A percentile compares a stretch with the other conserved stretches of the same genome.
Evolutionary conservation across 2,113 vertebrate species (phyloP).

Genomic region (Cacatua alba): DNA sequence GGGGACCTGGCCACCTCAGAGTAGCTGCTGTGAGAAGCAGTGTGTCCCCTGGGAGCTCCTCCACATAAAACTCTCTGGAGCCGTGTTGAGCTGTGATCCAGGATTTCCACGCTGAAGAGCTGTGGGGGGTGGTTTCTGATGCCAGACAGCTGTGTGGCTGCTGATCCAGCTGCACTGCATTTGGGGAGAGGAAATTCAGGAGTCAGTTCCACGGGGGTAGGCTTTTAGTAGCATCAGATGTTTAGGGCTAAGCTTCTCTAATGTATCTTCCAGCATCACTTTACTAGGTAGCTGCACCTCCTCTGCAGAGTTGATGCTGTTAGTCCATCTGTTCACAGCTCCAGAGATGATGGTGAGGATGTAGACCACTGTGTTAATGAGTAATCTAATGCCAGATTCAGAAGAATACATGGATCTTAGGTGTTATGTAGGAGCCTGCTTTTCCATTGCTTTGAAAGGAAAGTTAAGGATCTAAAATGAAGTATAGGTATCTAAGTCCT

Average conservation of each 20-base stretch:
- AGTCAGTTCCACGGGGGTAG: neutral
- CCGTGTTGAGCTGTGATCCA: neutral
- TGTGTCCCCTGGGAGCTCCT: neutral
- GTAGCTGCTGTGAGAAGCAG: neutral
- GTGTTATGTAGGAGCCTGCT: neutral
- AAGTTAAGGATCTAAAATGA: neutral
- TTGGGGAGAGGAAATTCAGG: conserved; percentile 36
- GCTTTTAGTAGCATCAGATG: conserved; percentile 31
- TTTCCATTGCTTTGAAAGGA: neutral
- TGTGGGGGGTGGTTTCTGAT: conserved; percentile 24
- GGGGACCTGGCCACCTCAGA: neutral
- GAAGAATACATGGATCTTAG: neutral
- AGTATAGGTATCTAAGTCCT: neutral
- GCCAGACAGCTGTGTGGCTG: conserved; percentile 55
- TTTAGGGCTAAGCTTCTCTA: neutral
- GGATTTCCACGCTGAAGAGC: conserved; percentile 44
- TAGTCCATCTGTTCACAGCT: neutral
- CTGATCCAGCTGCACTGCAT: conserved; percentile 46
- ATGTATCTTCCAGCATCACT: neutral
- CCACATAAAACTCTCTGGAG: neutral
- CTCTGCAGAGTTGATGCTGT: neutral
- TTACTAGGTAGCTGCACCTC: neutral
- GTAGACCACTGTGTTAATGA: neutral
- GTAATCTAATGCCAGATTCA: neutral
- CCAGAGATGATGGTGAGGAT: neutral